phyloP scores from a whole-genome alignment of 2,113 vertebrate genomes.

The Pleuronectes platessa region DNA sequence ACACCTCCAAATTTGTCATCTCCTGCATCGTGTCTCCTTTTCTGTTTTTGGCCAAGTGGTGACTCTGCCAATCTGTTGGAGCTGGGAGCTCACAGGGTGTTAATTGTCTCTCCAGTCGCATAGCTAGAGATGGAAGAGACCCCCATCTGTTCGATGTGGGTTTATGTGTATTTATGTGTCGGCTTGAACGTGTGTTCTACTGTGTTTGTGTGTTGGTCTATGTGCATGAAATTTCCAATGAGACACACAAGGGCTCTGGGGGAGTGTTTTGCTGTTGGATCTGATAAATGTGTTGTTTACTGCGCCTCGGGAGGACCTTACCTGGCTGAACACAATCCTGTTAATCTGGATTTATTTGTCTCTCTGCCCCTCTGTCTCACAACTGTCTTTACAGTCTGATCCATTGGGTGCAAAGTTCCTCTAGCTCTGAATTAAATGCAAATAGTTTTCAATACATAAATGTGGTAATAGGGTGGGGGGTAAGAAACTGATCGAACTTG shows the following conservation, averaged over 20 bases:
- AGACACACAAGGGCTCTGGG: conserved; percentile 31
- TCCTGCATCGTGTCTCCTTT: conserved; percentile 44
- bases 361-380: conserved; percentile 21
- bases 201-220: conserved; percentile 23
- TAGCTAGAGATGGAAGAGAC: conserved; percentile 56
- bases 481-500: too few relatives aligned
- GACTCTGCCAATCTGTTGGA: conserved; percentile 67
- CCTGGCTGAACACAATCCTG: conserved; percentile 31
- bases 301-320: conserved; percentile 11
- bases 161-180: conserved; percentile 28
- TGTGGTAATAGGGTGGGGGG: neutral
- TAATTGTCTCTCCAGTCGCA: conserved; percentile 67
- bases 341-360: conserved; percentile 39
- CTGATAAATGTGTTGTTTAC: conserved; percentile 51
- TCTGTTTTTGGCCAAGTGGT: conserved; percentile 60
- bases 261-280: conserved; percentile 37
- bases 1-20: conserved; percentile 59
- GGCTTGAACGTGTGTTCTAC: conserved; percentile 12
- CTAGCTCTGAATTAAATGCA: neutral
- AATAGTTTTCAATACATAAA: too few relatives aligned
- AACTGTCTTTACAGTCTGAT: conserved; percentile 17
- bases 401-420: too few relatives aligned
- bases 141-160: conserved; percentile 63
- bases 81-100: conserved; percentile 56
- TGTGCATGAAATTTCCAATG: conserved; percentile 30